Conservation (phyloP, 2,797 vertebrate genomes). For the Ceyx erithaca region DNA sequence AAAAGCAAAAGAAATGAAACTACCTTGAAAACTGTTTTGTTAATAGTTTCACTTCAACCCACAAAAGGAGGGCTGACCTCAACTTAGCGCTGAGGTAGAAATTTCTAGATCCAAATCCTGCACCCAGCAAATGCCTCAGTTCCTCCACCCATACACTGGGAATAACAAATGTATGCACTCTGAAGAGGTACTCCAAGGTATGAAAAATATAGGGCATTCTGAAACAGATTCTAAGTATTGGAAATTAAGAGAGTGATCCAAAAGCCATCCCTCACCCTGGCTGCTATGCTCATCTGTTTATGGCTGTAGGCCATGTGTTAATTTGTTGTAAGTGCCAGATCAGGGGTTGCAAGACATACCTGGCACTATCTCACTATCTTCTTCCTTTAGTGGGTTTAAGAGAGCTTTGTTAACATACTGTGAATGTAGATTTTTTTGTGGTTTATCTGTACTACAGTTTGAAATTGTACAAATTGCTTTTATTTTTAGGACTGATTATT, state of each 20-base stretch:
- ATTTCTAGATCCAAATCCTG: background rate
- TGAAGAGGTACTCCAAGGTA: background rate
- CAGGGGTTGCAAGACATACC: background rate
- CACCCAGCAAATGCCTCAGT: background rate
- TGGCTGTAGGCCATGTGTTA: background rate
- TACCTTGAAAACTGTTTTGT: constrained; percentile 10
- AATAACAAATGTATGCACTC: background rate
- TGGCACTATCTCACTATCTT: background rate
- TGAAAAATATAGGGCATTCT: background rate
- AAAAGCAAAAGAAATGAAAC: constrained; percentile 41
- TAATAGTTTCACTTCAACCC: constrained; percentile 33
- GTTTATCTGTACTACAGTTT: constrained; percentile 31
- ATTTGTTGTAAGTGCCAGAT: background rate
- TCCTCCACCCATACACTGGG: background rate
- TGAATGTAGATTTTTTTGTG: constrained; percentile 45
- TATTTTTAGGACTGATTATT: constrained; percentile 28
- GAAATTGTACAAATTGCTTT: constrained; percentile 22
- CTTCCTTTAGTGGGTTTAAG: constrained; percentile 42
- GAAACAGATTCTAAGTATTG: background rate
- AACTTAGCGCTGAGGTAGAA: background rate
- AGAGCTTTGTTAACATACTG: constrained; percentile 31
- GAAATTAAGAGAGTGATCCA: background rate
- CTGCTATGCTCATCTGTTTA: background rate
- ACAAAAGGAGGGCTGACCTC: constrained; percentile 8
- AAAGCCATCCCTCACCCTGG: background rate